Evolutionary conservation across 2,113 vertebrate species (phyloP).

Genomic region (Sceloporus tristichus): DNA sequence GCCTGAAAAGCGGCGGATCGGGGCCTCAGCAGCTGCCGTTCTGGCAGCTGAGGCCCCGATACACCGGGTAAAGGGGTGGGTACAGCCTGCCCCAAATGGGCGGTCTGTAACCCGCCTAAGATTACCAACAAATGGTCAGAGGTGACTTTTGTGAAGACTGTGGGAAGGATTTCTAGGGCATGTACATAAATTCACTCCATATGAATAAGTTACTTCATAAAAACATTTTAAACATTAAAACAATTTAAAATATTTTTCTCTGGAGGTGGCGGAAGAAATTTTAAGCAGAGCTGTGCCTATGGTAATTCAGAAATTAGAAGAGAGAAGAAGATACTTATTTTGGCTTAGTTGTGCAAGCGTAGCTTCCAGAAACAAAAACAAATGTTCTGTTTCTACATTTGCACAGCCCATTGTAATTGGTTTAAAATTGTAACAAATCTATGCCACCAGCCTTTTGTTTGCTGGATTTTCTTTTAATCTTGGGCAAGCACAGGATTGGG

Average conservation of each 20-base stretch:
- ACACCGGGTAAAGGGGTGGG: neutral
- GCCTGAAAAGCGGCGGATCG: too few species aligned
- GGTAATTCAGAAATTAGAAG: neutral
- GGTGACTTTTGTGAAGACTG: neutral
- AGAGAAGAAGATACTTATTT: conserved; percentile 8
- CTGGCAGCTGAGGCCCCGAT: too few species aligned
- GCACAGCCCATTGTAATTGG: neutral
- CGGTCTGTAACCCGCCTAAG: too few species aligned
- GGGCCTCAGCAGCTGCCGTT: too few species aligned
- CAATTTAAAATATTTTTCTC: neutral
- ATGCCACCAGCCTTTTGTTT: too few species aligned
- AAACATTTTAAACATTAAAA: neutral
- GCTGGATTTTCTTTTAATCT: too few species aligned
- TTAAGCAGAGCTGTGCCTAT: neutral
- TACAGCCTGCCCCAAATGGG: neutral
- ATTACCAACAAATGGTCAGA: too few species aligned
- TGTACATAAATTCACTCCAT: neutral
- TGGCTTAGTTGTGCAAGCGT: conserved; percentile 12
- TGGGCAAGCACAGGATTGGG: too few species aligned
- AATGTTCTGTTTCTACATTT: neutral
- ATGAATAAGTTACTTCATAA: neutral
- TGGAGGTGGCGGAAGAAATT: neutral
- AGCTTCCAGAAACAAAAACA: neutral
- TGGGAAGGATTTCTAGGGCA: neutral
- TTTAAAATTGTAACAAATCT: neutral